phyloP scores from a whole-genome alignment of 1,140 invertebrate genomes.

The Pogonomyrmex barbatus region DNA sequence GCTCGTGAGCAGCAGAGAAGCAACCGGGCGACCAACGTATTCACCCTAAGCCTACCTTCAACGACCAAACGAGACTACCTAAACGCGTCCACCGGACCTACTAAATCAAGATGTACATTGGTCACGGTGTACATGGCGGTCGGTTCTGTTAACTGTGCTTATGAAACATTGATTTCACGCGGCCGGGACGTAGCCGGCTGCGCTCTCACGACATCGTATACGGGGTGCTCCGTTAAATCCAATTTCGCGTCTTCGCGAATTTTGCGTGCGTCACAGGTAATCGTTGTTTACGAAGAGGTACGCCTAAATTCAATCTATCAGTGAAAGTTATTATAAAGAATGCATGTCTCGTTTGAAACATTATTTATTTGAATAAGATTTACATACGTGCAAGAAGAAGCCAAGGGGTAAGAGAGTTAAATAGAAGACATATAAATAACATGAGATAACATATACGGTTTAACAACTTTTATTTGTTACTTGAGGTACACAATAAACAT shows the following conservation, averaged over 20 bases:
- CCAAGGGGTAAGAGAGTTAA: too few species aligned
- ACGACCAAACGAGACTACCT: conserved; percentile 78
- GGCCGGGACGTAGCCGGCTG: conserved; percentile 75
- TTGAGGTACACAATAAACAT: not conserved
- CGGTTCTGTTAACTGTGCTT: conserved; percentile 84
- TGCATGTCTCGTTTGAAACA: not conserved
- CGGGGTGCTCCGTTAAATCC: conserved; percentile 76
- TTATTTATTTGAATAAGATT: not conserved
- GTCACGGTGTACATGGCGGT: conserved; percentile 84
- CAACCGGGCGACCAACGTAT: conserved; percentile 74
- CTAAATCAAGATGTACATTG: conserved; percentile 87
- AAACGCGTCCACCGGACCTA: conserved; percentile 82
- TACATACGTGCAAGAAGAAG: not conserved
- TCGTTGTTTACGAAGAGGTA: not conserved
- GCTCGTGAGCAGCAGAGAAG: conserved; percentile 78
- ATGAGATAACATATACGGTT: not conserved
- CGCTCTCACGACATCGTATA: conserved; percentile 79
- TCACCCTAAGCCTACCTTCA: conserved; percentile 78
- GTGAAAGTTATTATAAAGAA: not conserved
- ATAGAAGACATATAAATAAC: not conserved
- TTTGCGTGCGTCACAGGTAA: not conserved
- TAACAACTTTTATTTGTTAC: not conserved
- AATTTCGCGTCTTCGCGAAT: conserved; percentile 43
- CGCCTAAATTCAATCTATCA: too few species aligned
- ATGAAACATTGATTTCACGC: conserved; percentile 87